These are phyloP conservation scores for Zygogramma bicolorata DNA, from an alignment of 2,888 invertebrate genomes.

Conservation along the genomic window DNA sequence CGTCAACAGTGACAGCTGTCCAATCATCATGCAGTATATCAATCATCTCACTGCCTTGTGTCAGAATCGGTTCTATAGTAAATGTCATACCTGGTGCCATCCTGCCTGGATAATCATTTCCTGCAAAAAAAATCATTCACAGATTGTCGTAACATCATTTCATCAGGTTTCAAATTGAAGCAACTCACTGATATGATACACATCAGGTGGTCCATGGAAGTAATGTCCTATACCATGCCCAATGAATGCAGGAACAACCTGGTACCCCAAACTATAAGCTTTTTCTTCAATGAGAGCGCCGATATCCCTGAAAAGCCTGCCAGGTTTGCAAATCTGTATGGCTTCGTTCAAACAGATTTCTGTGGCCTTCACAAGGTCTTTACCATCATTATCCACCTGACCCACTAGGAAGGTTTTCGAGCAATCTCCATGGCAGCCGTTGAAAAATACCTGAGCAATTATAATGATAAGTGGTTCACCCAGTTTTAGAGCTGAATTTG, in stretches of 20 bases:
- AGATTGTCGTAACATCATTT: no score
- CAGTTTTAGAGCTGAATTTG: not conserved
- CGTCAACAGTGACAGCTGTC: constrained; percentile 89
- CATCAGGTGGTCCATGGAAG: constrained; percentile 94
- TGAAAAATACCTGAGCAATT: constrained; percentile 75
- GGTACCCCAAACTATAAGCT: constrained; percentile 74
- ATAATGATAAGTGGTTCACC: not conserved
- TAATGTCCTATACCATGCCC: constrained; percentile 95
- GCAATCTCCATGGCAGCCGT: constrained; percentile 94
- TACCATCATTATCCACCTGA: constrained; percentile 80
- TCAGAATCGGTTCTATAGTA: constrained; percentile 92
- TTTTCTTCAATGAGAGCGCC: constrained; percentile 76
- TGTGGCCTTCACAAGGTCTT: constrained; percentile 77
- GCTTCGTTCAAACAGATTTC: constrained; percentile 77
- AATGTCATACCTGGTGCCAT: constrained; percentile 95
- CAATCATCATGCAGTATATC: constrained; percentile 88
- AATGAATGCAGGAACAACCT: constrained; percentile 82
- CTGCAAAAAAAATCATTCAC: constrained; percentile 62
- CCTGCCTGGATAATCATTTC: constrained; percentile 74
- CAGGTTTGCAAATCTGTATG: constrained; percentile 74
- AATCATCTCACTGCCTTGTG: constrained; percentile 78
- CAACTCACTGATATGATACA: constrained; percentile 82
- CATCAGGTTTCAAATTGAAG: not conserved
- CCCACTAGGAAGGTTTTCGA: constrained; percentile 90
- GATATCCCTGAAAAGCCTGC: constrained; percentile 71